A percentile compares a stretch with the other conserved stretches of the same genome.
phyloP scores from a whole-genome alignment of 2,797 vertebrate species.

The Centropyge bicolor region DNA sequence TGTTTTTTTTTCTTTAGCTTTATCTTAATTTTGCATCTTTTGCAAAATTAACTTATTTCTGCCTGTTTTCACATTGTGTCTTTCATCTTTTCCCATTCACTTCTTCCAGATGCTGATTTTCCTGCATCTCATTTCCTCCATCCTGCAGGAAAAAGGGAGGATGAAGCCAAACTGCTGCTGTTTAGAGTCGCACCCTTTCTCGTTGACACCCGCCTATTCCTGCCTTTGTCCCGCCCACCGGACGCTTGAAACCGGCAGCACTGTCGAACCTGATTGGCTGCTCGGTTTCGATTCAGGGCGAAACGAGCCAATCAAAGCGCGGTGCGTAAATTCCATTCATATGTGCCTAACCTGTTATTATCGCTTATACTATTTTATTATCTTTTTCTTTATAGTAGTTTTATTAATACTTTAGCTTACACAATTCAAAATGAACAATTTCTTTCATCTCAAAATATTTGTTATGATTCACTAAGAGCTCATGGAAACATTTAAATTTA shows the following conservation, averaged over 20 bases:
- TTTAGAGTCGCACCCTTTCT: conserved; percentile 42
- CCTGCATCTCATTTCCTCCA: background rate
- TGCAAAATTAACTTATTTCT: too few species aligned
- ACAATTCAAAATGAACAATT: background rate
- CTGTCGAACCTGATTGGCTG: conserved; percentile 59
- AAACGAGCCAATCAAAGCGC: conserved; percentile 60
- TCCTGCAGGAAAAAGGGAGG: background rate
- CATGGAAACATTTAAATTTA: background rate
- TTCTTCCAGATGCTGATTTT: background rate
- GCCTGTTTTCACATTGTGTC: background rate
- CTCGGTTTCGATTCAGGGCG: background rate
- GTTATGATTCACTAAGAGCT: background rate
- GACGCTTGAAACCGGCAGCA: conserved; percentile 31
- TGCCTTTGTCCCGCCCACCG: background rate
- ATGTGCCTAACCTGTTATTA: background rate
- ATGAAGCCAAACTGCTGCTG: background rate
- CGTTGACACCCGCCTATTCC: conserved; percentile 33
- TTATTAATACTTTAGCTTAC: too few species aligned
- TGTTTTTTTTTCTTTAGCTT: background rate
- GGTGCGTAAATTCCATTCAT: conserved; percentile 66
- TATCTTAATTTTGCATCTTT: background rate
- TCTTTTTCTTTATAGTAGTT: fast-evolving
- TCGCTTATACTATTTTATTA: background rate
- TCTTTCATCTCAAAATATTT: background rate
- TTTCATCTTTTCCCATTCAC: background rate